Conservation (phyloP, 2,888 invertebrate genomes). For the Lomographa bimaculata region DNA sequence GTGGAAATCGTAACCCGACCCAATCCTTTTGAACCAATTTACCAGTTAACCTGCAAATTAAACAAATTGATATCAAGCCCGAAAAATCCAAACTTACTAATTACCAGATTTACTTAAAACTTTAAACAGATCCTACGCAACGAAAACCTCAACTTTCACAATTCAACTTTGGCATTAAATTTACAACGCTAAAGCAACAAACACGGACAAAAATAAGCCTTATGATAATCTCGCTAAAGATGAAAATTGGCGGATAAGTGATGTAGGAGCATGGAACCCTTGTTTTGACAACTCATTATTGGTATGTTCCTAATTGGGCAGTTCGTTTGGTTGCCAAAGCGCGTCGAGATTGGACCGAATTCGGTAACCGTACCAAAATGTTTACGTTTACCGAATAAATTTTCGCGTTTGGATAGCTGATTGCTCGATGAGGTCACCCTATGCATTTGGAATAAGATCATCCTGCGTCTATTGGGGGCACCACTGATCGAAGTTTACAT, state of each 20-base stretch:
- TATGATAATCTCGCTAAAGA: slow-evolving; percentile 40
- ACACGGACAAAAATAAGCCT: slow-evolving; percentile 40
- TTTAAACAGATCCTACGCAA: slow-evolving; percentile 70
- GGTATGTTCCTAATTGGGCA: slow-evolving; percentile 72
- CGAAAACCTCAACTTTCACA: slow-evolving; percentile 70
- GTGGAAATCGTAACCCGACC: slow-evolving; percentile 6
- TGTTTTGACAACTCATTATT: slow-evolving; percentile 82
- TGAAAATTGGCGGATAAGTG: slow-evolving; percentile 27
- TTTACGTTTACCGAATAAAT: slow-evolving; percentile 72
- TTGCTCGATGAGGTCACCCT: slow-evolving; percentile 61
- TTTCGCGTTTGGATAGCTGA: slow-evolving; percentile 74
- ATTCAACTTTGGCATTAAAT: slow-evolving; percentile 76
- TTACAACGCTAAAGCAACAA: slow-evolving; percentile 37
- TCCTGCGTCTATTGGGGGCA: slow-evolving; percentile 14
- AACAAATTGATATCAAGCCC: slow-evolving; percentile 33
- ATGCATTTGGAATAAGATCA: slow-evolving; percentile 54
- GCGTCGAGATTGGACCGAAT: slow-evolving; percentile 48
- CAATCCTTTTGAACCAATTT: slow-evolving; percentile 6
- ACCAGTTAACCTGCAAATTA: slow-evolving; percentile 25
- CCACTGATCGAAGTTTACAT: slow-evolving; percentile 2
- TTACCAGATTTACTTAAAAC: slow-evolving; percentile 72
- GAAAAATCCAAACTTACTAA: slow-evolving; percentile 59
- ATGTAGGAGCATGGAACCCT: slow-evolving; percentile 49
- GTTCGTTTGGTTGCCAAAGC: slow-evolving; percentile 40
- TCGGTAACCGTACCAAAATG: slow-evolving; percentile 55